Evolutionary conservation across 2,888 invertebrate genomes (phyloP).

Genomic region (Ormyrus pomaceus): DNA sequence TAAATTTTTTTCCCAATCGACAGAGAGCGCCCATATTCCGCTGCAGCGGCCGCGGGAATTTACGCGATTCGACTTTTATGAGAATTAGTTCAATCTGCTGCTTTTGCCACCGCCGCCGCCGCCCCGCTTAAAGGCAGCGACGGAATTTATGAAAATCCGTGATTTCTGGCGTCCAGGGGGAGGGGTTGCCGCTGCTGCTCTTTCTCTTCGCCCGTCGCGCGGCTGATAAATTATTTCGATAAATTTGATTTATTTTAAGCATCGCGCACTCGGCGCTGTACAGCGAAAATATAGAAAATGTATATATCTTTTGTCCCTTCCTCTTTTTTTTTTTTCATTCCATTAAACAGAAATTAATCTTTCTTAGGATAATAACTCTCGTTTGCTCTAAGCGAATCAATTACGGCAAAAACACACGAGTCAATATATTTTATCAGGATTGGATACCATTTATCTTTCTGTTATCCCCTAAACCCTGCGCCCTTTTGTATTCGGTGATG

Average conservation of each 20-base stretch:
- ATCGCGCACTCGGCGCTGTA: neutral
- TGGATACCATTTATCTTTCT: no score
- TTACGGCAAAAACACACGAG: no score
- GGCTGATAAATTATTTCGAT: conserved; percentile 1
- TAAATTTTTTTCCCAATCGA: conserved; percentile 50
- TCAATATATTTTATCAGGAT: conserved; percentile 26
- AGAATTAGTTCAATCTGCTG: conserved; percentile 35
- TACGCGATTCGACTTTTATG: conserved; percentile 38
- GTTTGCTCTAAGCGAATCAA: no score
- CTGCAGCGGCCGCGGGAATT: neutral
- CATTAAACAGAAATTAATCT: no score
- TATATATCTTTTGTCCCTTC: neutral
- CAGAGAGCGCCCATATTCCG: conserved; percentile 44
- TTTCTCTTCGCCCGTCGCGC: conserved; percentile 1
- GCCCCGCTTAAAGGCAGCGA: neutral
- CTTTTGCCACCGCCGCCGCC: no score
- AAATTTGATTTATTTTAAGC: conserved; percentile 13
- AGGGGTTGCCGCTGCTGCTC: neutral
- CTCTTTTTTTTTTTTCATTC: no score
- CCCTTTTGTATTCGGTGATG: no score
- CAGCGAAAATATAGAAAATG: neutral
- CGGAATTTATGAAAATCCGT: conserved; percentile 22
- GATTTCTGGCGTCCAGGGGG: conserved; percentile 14
- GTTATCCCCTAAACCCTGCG: no score
- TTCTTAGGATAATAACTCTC: no score